phyloP scores from a whole-genome alignment of 2,113 vertebrate species.

The Shinisaurus crocodilurus region DNA sequence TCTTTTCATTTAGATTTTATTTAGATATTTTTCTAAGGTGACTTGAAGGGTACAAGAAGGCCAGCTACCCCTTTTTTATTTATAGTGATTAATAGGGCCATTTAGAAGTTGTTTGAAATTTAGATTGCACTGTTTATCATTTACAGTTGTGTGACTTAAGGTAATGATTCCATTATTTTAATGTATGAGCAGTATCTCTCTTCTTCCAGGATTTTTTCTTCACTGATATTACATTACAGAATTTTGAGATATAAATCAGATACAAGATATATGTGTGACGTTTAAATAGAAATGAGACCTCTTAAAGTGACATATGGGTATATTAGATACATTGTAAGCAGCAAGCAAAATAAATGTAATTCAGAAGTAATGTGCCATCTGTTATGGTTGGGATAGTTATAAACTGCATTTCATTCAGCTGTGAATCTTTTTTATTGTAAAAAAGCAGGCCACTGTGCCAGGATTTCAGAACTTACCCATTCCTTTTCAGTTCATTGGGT shows the following conservation, averaged over 20 bases:
- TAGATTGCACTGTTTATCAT: conserved; percentile 83
- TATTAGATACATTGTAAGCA: conserved; percentile 75
- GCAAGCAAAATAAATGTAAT: conserved; percentile 75
- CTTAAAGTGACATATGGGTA: conserved; percentile 74
- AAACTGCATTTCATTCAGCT: conserved; percentile 60
- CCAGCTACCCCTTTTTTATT: conserved; percentile 69
- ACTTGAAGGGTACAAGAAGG: conserved; percentile 72
- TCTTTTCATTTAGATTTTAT: conserved; percentile 65
- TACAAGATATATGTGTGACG: conserved; percentile 66
- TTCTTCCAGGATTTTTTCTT: conserved; percentile 68
- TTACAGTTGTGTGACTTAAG: conserved; percentile 78
- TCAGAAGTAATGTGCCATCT: conserved; percentile 75
- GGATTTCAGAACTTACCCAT: conserved; percentile 58
- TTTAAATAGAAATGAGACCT: conserved; percentile 76
- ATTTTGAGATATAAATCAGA: conserved; percentile 73
- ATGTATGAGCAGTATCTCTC: conserved; percentile 70
- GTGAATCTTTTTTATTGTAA: conserved; percentile 59
- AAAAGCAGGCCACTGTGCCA: conserved; percentile 55
- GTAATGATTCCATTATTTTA: conserved; percentile 85
- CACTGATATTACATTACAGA: conserved; percentile 72
- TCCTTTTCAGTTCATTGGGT: conserved; percentile 68
- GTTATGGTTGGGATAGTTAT: conserved; percentile 73
- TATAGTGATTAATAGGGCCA: conserved; percentile 81
- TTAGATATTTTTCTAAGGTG: conserved; percentile 67
- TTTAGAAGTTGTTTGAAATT: conserved; percentile 79